Evolutionary conservation across 1,140 invertebrate genomes (phyloP).

Genomic region (Drosophila miranda): DNA sequence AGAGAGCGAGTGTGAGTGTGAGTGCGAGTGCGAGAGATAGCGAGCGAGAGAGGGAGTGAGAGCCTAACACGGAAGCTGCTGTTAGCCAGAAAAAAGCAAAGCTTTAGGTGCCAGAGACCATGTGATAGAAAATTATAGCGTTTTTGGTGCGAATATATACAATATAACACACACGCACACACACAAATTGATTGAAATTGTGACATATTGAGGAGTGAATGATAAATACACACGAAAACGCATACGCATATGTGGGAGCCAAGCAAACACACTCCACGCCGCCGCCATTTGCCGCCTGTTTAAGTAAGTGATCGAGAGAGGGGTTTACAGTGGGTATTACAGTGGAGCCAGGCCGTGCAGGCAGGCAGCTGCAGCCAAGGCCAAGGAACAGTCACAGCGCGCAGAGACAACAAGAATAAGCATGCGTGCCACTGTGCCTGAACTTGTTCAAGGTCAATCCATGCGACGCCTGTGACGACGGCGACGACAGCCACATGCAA

Average conservation of each 20-base stretch:
- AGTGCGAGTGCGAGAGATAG: slow-evolving; percentile 2
- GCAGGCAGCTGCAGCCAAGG: slow-evolving; percentile 35
- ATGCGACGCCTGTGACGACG: slow-evolving; percentile 13
- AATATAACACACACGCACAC: slow-evolving; percentile 1
- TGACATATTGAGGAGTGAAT: too few species aligned
- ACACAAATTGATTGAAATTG: too few species aligned
- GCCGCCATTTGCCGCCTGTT: too few species aligned
- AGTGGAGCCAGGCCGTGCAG: slow-evolving; percentile 6
- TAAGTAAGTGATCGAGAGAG: not conserved
- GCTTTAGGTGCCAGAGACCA: slow-evolving; percentile 29
- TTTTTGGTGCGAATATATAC: too few species aligned
- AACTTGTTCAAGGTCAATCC: slow-evolving; percentile 73
- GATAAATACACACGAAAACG: too few species aligned
- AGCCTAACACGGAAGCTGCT: slow-evolving; percentile 50
- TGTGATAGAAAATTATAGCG: slow-evolving; percentile 34
- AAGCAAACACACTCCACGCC: too few species aligned
- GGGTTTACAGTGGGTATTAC: slow-evolving; percentile 2
- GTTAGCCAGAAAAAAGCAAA: slow-evolving; percentile 23
- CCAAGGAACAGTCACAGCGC: slow-evolving; percentile 22
- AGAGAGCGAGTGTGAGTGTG: not conserved
- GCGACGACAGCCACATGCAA: slow-evolving; percentile 47
- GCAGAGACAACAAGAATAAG: slow-evolving; percentile 2
- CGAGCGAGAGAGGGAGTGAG: not conserved
- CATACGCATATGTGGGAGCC: too few species aligned
- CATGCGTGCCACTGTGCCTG: slow-evolving; percentile 55